Base-by-base conservation (phyloP, 2,113 vertebrate species). In the Gymnarchus niloticus region DNA sequence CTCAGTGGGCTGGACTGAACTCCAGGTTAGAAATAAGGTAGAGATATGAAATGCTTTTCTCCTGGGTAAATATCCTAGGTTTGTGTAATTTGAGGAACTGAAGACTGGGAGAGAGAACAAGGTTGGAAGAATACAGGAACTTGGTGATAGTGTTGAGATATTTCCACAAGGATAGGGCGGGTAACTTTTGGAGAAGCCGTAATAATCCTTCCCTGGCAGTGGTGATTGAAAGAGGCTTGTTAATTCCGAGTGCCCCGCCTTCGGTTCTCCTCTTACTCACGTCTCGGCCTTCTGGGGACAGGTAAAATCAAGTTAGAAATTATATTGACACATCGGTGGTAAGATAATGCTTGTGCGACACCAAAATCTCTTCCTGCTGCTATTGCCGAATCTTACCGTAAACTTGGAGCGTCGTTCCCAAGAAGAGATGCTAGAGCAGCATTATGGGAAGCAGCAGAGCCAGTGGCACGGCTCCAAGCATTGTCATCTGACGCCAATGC, bases 231-330 rank as follows among this genome's bases (percentile, higher is more conserved):
- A 76, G 25, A 7, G n/a, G 12, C 48, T 21, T 33, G 83, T 49
- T 65, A 49, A 65, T 65, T 28, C 44, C 59, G 33, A 6, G 44
- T 28, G 1, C 17, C 12, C 0, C 41, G 33, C 77, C 77, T 73
- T 25, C 83, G 17, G 57, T 84, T 37, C 17, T 54, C 51, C 77
- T 85, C 23, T 48, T 56, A 56, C 48, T 85, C 46, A 78, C 14
- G 44, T 41, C n/a, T 56, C 49, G 41, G 28, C 3, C 48, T 80
- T 80, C 12, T 78, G 56, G 37, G 84, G 73, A 85, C 14, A 76
- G 37, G 23, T 46, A 33, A 85, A 48, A 61, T 49, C 54, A 46
- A 81, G 81, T 81, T 85, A 78, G 48, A 85, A 28, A 46, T 73
- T 80, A 10, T 81, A 49, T 48, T n/a, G 49, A 44, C 23, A 46